Evolutionary conservation across 2,113 vertebrate species (phyloP).

Genomic region (Hyaena hyaena): DNA sequence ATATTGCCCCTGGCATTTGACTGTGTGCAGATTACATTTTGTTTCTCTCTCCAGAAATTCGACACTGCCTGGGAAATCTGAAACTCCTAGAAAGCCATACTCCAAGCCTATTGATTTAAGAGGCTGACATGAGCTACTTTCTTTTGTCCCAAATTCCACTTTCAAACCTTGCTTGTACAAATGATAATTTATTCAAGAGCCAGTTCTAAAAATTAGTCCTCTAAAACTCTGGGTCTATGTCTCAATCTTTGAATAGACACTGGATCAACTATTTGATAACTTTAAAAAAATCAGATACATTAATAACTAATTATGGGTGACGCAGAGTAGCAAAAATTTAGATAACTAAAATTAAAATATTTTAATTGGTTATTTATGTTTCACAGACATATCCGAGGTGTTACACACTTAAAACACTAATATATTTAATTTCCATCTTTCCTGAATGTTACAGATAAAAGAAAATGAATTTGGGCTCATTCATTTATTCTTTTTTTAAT

Average conservation of each 20-base stretch:
- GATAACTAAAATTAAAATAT: background rate
- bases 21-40: conserved; percentile 53
- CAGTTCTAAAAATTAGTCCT: background rate
- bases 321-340: background rate
- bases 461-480: background rate
- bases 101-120: background rate
- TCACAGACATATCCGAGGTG: background rate
- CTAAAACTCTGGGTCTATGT: background rate
- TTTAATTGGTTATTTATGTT: background rate
- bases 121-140: background rate
- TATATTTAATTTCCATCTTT: background rate
- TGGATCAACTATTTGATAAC: background rate
- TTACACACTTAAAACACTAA: background rate
- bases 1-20: background rate
- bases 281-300: background rate
- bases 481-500: too few species aligned
- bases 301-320: background rate
- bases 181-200: background rate
- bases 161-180: background rate
- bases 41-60: conserved; percentile 12
- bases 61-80: background rate
- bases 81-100: background rate
- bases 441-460: background rate
- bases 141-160: background rate
- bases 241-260: background rate